Conservation (phyloP, 2,797 vertebrate genomes). For the Rhinophrynus dorsalis region DNA sequence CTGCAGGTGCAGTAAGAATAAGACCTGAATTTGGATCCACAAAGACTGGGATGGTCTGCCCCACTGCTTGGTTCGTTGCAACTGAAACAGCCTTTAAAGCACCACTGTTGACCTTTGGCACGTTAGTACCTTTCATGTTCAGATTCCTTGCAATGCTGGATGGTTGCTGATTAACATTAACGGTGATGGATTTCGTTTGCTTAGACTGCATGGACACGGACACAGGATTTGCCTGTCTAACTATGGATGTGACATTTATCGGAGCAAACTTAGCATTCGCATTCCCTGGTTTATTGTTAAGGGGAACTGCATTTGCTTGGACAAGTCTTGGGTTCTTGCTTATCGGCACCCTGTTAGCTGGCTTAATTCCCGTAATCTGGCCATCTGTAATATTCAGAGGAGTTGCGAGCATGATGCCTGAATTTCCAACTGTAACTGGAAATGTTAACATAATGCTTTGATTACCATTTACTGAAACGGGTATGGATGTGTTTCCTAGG, state of each 20-base stretch:
- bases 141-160: neutral
- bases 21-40: constrained; percentile 34
- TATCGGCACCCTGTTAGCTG: neutral
- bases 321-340: constrained; percentile 22
- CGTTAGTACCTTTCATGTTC: constrained; percentile 6
- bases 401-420: constrained; percentile 30
- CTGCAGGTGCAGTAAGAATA: constrained; percentile 23
- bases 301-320: neutral
- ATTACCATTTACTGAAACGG: constrained; percentile 23
- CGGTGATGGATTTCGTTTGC: constrained; percentile 12
- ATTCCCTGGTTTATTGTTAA: neutral
- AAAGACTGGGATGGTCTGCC: constrained; percentile 21
- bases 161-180: constrained; percentile 15
- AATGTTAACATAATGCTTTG: constrained; percentile 38
- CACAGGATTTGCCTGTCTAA: constrained; percentile 12
- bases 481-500: constrained; percentile 5
- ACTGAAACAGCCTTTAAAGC: constrained; percentile 18
- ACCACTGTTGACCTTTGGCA: neutral
- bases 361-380: constrained; percentile 11
- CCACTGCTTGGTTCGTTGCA: neutral
- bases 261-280: constrained; percentile 9
- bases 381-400: constrained; percentile 31
- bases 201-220: neutral
- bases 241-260: neutral
- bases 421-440: constrained; percentile 20